Evolutionary conservation across 92 coral and sea anemone genomes (phyloP), one percentile per base, ranked within the genome.

Genomic region (Phenganax stokvisi): DNA sequence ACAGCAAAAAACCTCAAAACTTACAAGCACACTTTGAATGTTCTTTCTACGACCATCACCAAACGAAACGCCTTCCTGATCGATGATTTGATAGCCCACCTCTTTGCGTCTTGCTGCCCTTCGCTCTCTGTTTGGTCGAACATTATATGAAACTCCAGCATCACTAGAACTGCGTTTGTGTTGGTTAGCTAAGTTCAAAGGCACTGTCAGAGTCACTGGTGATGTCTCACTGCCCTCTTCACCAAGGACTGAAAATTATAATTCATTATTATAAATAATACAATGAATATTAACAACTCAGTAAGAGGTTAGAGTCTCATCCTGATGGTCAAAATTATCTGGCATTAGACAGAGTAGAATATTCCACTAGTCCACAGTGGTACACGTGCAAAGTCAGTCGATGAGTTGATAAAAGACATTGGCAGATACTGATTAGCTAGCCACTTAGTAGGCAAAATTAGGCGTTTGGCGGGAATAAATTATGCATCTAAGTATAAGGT

Each of bases 111-210:
- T 63, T 7, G 54, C 51, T 51, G 27, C 58, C 20, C 63, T 51
- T 51, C 69, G 74, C 30, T 60, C 52, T n/a, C 59, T 64, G 54
- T 65, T 64, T 15, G 74, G 59, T 79, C 74, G 57, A 9, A 79
- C 11, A 13, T 63, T 15, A 53, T 79, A 79, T 8, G 83, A 79
- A 16, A 54, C 83, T n/a, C 83, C 37, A 3, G 83, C 83, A 65
- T 79, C 83, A 51, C 83, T 79, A 2, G 83, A 79, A 53, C 83
- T 79, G 63, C 83, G 17, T 79, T 79, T 79, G 74, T 79, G 83
- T 62, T 51, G 52, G 13, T 64, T 64, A 10, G 54, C 17, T 76
- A 9, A 10, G 10, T 54, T 63, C 3, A 20, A 12, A 15, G 61
- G 74, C 13, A 64, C 59, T 0, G 61, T 3, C 31, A 79, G 63